Evolutionary conservation across 2,888 invertebrate genomes (phyloP), one percentile per base, ranked within the genome.

Genomic region (Apantesis nais): DNA sequence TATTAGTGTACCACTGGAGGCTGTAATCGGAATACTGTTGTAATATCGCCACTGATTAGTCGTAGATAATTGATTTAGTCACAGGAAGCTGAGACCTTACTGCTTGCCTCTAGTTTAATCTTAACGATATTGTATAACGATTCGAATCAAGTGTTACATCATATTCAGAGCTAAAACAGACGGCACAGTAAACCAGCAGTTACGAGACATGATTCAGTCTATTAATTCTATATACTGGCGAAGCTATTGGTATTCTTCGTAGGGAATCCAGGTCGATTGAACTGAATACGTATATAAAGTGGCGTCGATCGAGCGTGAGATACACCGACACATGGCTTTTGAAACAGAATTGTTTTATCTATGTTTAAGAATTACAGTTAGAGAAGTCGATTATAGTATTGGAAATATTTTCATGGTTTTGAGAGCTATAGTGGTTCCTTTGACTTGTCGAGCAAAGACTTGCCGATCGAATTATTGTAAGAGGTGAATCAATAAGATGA

Each of bases 261-360:
- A 85, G 82, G 82, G 80, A 87, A 91, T 87, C 85, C 86, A 85
- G 88, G 89, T 85, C 88, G 89, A 80, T 84, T 85, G 85, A 78
- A 84, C 85, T 82, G 82, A 84, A 84, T 85, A 82, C 81, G 81
- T 83, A 82, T 82, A 82, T 84, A 81, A 85, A 77, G 76, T 77
- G 76, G 72, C 78, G 79, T 81, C 81, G 83, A 85, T 85, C 80
- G 77, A 84, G 78, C 83, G 88, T 88, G 87, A 85, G 86, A 88
- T 85, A 85, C 79, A 85, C 75, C 76, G 80, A 78, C 82, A 82
- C 81, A 80, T 81, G 83, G 78, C 81, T 83, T 83, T 84, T 82
- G 80, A 78, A 74, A 76, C 77, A 80, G 79, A 81, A 87, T 86
- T 88, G 87, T 88, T 86, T 86, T 87, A 82, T 82, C 80, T 81